These are phyloP conservation scores for Zaprionus obscuricornis DNA, from an alignment of 2,888 invertebrate species.

Conservation along the genomic window DNA sequence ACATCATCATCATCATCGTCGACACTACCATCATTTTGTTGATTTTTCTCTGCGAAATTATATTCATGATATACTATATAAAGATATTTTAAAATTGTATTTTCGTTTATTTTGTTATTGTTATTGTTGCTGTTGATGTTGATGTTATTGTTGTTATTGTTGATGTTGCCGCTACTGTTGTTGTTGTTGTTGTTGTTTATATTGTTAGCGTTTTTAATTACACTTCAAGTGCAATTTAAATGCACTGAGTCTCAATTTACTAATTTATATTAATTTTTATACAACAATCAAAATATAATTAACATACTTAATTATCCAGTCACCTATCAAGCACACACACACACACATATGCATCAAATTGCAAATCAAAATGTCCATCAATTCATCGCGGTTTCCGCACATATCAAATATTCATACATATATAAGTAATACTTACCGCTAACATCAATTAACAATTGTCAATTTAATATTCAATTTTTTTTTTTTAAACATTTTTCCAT, in stretches of 20 bases:
- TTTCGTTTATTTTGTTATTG: too few species aligned
- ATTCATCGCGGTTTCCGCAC: constrained; percentile 43
- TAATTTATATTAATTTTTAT: constrained; percentile 57
- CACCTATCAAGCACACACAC: constrained; percentile 18
- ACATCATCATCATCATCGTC: constrained; percentile 13
- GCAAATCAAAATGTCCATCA: constrained; percentile 55
- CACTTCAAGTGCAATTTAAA: constrained; percentile 28
- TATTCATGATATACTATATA: neutral
- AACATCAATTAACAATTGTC: too few species aligned
- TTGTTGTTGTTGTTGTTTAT: constrained; percentile 12
- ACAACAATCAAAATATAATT: constrained; percentile 51
- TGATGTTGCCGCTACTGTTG: too few species aligned
- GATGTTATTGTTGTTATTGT: too few species aligned
- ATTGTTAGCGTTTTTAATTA: constrained; percentile 38
- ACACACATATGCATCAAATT: constrained; percentile 35
- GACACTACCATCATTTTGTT: constrained; percentile 13
- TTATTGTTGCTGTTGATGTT: too few species aligned
- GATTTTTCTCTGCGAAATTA: constrained; percentile 1
- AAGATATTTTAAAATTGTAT: too few species aligned
- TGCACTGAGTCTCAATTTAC: neutral
- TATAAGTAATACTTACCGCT: too few species aligned
- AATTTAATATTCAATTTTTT: too few species aligned
- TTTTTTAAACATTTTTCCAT: too few species aligned
- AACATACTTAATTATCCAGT: constrained; percentile 54
- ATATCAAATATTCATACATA: constrained; percentile 39